Evolutionary conservation across 2,113 vertebrate species (phyloP).

Genomic region (Cygnus buccinator): DNA sequence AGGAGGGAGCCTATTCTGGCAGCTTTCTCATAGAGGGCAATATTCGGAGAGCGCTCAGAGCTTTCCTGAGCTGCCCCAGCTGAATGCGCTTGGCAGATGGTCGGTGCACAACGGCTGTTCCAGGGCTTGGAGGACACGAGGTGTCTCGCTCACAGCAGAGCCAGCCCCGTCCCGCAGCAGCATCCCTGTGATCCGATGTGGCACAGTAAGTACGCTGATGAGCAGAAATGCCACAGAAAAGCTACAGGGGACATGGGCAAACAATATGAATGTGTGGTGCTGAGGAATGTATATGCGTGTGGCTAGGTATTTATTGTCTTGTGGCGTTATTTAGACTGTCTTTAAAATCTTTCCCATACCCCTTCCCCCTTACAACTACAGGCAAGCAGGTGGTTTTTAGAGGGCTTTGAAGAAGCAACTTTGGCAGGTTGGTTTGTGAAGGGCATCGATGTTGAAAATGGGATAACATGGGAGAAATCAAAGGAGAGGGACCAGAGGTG

Average conservation of each 20-base stretch:
- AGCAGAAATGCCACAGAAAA: neutral
- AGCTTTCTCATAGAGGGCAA: neutral
- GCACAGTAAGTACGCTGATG: neutral
- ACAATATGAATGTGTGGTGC: neutral
- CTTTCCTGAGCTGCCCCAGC: neutral
- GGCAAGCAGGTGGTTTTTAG: neutral
- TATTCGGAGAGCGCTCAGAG: neutral
- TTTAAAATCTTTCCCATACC: neutral
- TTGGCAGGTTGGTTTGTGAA: neutral
- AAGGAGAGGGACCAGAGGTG: neutral
- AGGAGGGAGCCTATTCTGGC: neutral
- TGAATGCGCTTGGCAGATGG: accelerated
- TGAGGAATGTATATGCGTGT: accelerated
- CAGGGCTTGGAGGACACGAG: neutral
- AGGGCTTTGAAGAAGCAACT: neutral
- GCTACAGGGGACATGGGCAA: neutral
- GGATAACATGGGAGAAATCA: neutral
- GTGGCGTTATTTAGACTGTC: neutral
- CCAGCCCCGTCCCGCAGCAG: neutral
- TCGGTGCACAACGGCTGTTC: neutral
- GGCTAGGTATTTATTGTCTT: neutral
- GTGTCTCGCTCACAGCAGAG: neutral
- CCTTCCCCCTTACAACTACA: neutral
- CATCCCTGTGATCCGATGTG: neutral
- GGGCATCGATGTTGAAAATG: neutral